Conservation (phyloP, 2,888 invertebrate genomes). For the Zhuqinia jingwanae region DNA sequence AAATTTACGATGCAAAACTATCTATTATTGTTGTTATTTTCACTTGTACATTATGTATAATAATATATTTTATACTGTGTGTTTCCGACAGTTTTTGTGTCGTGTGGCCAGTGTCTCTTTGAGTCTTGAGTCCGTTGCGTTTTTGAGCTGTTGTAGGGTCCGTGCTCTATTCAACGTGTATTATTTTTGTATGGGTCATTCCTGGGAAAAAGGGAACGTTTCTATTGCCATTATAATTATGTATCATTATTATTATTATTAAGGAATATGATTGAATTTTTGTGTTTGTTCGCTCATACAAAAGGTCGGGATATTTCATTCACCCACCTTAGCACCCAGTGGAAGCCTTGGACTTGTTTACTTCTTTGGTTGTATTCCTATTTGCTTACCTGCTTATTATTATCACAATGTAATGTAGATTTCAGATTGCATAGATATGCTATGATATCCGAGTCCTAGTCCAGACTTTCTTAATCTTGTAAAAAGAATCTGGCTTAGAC, state of each 20-base stretch:
- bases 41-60: not conserved
- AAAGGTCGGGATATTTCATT: conserved; percentile 29
- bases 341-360: conserved; percentile 51
- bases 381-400: conserved; percentile 60
- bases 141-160: not conserved
- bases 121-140: not conserved
- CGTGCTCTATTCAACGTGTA: not conserved
- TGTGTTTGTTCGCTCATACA: not conserved
- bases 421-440: too few relatives aligned
- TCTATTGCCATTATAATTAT: too few relatives aligned
- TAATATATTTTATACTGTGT: not conserved
- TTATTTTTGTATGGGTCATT: not conserved
- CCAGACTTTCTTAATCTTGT: not conserved
- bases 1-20: not conserved
- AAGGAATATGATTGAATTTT: conserved; percentile 7
- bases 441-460: not conserved
- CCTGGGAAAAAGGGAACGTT: not conserved
- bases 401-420: too few relatives aligned
- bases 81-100: conserved; percentile 16
- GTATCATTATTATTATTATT: not conserved
- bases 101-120: conserved; percentile 37
- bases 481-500: conserved; percentile 15
- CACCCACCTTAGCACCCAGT: not conserved
- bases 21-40: not conserved
- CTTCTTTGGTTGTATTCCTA: not conserved